phyloP scores from a whole-genome alignment of 2,113 vertebrate species.

The Rhinolophus ferrumequinum region DNA sequence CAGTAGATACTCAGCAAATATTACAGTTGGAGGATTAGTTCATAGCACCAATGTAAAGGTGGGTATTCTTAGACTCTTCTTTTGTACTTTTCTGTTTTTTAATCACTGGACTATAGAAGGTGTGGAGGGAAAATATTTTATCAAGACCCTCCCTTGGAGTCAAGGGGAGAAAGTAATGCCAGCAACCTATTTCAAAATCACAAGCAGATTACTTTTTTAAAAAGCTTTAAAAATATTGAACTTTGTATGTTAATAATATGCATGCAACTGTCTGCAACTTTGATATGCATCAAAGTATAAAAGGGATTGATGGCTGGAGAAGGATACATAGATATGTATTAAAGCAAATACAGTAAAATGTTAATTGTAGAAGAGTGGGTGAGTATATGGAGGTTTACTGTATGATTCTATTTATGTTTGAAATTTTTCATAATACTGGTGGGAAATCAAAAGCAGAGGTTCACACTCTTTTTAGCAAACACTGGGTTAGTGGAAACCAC shows the following conservation, averaged over 20 bases:
- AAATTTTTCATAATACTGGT: neutral
- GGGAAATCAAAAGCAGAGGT: neutral
- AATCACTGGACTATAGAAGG: neutral
- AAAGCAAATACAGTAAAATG: neutral
- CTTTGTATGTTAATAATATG: constrained; percentile 1
- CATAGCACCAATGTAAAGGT: neutral
- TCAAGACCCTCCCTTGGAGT: neutral
- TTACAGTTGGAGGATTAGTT: neutral
- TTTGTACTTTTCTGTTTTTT: neutral
- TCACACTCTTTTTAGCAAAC: neutral
- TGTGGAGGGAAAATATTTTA: neutral
- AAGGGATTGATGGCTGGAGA: neutral
- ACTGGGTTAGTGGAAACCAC: neutral
- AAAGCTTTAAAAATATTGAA: neutral
- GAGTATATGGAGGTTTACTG: neutral
- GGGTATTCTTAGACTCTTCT: neutral
- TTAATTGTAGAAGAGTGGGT: neutral
- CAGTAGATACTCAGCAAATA: neutral
- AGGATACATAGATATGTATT: neutral
- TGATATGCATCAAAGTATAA: neutral
- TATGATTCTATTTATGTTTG: neutral
- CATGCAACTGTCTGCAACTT: neutral
- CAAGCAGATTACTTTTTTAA: neutral
- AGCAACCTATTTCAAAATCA: neutral
- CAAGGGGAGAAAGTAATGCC: neutral